These are phyloP conservation scores for Myrmecophaga tridactyla DNA, from an alignment of 2,113 vertebrate species.

Conservation along the genomic window DNA sequence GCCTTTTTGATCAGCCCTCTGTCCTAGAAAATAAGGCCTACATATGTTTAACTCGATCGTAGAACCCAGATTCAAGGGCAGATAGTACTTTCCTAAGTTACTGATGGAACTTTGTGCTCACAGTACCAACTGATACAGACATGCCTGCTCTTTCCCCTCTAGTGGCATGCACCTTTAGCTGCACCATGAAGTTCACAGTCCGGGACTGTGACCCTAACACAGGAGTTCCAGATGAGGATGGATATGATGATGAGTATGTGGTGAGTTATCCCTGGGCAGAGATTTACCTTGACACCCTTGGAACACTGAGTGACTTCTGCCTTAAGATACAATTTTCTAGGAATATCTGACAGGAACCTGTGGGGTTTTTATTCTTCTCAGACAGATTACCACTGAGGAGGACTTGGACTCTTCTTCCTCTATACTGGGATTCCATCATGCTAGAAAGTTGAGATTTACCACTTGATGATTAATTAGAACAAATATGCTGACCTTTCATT, in stretches of 20 bases:
- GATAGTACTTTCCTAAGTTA: not conserved
- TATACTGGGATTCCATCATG: not conserved
- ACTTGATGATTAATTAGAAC: not conserved
- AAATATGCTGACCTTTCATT: not conserved
- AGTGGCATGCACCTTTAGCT: conserved; percentile 96
- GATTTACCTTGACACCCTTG: rapidly evolving
- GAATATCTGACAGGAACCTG: not conserved
- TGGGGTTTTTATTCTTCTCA: not conserved
- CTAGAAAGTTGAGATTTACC: not conserved
- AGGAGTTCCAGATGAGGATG: conserved; percentile 94
- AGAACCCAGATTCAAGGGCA: not conserved
- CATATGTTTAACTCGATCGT: not conserved
- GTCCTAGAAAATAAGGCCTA: not conserved
- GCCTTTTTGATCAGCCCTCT: not conserved
- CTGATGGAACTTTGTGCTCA: not conserved
- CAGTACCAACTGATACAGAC: not conserved
- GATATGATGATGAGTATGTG: conserved; percentile 98
- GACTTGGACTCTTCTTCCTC: not conserved
- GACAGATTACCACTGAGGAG: not conserved
- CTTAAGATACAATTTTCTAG: not conserved
- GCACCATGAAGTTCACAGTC: conserved; percentile 97
- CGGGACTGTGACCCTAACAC: conserved; percentile 96
- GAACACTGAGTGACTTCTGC: not conserved
- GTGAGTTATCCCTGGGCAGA: conserved; percentile 81
- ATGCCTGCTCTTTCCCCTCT: conserved; percentile 5